Base-by-base conservation (phyloP, 2,113 vertebrate species). In the Aythya baeri region DNA sequence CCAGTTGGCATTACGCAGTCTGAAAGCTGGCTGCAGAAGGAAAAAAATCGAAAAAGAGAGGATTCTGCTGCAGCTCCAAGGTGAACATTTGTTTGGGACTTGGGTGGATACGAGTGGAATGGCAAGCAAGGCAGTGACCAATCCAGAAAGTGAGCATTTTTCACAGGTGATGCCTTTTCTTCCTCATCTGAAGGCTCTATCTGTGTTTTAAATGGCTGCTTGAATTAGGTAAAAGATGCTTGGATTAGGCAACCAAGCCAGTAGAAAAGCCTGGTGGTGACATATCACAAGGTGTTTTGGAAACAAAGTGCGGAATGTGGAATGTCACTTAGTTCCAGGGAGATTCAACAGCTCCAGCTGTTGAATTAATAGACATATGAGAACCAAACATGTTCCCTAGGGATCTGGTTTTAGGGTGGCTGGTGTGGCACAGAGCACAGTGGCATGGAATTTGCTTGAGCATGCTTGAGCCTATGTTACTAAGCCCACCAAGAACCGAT, bases 1-100 rank as follows among this genome's bases (percentile, higher is more conserved):
- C 13, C 0, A 0, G 16, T 32, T 26, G 27, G 5, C 0, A 2
- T 25, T 9, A 5, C 21, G 7, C 41, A 36, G 65, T 12, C 65
- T 29, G 36, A 58, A 21, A 34, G 26, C 43, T 65, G 61, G 6
- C 55, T 80, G 68, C 25, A 25, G 58, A 13, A 59, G n/a, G 14
- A 49, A 7, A 9, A 26, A 10, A 25, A 14, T 34, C 6, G 8
- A 17, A 43, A 34, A 44, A 55, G 17, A 62, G 22, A 32, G 34
- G 63, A 32, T 65, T 32, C 31, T 38, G 43, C n/a, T 22, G 26
- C 57, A 58, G 34, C 71, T 34, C 29, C 17, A 9, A 13, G n/a
- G 29, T 2, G 1, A 13, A 21, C 9, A 6, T 25, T 34, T n/a
- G 13, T 29, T 43, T 36, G 31, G 86, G 26, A 11, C 9, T 9